Evolutionary conservation across 1,140 invertebrate species (phyloP), one percentile per base, ranked within the genome.

Genomic region (Hycleus cichorii): DNA sequence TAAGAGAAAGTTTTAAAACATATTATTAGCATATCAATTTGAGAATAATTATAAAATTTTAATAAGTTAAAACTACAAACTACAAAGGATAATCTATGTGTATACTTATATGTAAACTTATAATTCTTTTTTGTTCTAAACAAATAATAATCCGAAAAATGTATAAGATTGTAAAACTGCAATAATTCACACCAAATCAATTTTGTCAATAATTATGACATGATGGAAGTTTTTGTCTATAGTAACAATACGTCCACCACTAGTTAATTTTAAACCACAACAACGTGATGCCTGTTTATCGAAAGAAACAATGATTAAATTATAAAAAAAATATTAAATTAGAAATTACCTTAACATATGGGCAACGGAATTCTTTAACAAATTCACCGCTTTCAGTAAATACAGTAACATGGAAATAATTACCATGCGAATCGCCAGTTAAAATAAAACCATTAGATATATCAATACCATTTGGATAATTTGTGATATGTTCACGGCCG

Each of bases 191-290:
- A 5, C 32, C 4, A 32, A 32, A 32, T 7, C 4, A 5, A 32
- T 4, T 32, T 4, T 32, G 7, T 53, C 51, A 7, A 53, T 38
- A n/a, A 53, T 25, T 24, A 53, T 53, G 2, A 53, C 43, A 6
- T 53, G 51, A 18, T 53, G 51, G 18, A 27, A 53, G 25, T 53
- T 53, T 53, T 53, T 53, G 32, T 53, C 51, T 44, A 53, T 42
- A 3, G 51, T 45, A 12, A 53, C 18, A 5, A 53, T 46, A 45
- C 51, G 51, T 3, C 51, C 51, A 10, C 45, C 42, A 6, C 18
- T 12, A 3, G 25, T 53, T 7, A 50, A 11, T 12, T 39, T 39
- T 10, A 50, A 50, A 4, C 32, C 48, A 18, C 48, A 50, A 43
- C 49, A 52, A 32, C 47, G 47, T 2, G 47, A 48, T 11, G 38